Percentiles rank a stretch among this genome's conserved stretches.
phyloP scores from a whole-genome alignment of 30 jellyfish, hydroid and myxozoan genomes.

The Pelagia noctiluca region DNA sequence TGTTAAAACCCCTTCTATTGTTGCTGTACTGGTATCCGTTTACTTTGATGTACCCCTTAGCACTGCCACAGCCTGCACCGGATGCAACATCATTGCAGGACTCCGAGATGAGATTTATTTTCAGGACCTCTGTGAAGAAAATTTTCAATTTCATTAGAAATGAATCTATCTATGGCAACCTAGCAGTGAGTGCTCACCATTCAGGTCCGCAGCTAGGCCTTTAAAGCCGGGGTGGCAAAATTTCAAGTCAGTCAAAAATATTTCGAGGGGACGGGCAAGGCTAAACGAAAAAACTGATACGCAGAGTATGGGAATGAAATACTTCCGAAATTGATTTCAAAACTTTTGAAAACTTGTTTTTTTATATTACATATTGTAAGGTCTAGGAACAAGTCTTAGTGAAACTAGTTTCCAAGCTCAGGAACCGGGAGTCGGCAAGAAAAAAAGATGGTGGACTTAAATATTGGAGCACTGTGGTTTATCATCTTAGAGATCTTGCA shows the following conservation, averaged over 20 bases:
- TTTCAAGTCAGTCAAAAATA: too few relatives aligned
- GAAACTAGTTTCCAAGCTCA: too few relatives aligned
- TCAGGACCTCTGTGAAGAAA: conserved; percentile 21
- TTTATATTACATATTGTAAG: too few relatives aligned
- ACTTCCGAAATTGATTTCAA: too few relatives aligned
- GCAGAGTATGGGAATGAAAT: too few relatives aligned
- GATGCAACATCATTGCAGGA: conserved; percentile 22
- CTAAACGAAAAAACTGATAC: too few relatives aligned
- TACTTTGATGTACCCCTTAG: conserved; percentile 25
- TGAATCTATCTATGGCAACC: background rate
- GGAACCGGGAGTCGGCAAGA: too few relatives aligned
- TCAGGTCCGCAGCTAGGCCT: background rate
- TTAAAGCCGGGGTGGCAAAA: background rate
- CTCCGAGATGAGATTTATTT: conserved; percentile 14
- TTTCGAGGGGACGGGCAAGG: background rate
- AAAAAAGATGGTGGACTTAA: too few relatives aligned
- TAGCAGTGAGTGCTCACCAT: background rate
- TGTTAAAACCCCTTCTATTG: conserved; percentile 24
- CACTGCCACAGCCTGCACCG: conserved; percentile 4
- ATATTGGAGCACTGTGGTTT: too few relatives aligned
- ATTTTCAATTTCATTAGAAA: background rate
- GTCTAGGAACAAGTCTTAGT: too few relatives aligned
- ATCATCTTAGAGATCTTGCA: too few relatives aligned
- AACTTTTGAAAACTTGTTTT: too few relatives aligned
- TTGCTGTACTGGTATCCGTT: conserved; percentile 58